Evolutionary conservation across 2,113 vertebrate genomes (phyloP), one percentile per base, ranked within the genome.

Genomic region (Elaphurus davidianus): DNA sequence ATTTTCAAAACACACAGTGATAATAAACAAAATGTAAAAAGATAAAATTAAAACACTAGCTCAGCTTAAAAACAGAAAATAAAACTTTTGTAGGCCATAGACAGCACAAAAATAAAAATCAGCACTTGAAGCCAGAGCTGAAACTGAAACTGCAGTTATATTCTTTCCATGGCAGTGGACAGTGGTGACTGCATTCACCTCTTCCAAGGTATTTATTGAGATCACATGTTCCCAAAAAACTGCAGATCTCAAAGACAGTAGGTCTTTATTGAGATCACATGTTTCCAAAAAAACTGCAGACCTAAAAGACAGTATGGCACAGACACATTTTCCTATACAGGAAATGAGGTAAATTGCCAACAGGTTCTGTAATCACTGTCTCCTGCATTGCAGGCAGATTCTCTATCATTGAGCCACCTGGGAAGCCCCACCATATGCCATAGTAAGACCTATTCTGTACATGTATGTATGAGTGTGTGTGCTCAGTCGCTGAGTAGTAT

Each of bases 301-400:
- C 13, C 6, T 12, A 82, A 23, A 91, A 82, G 8, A 30, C 7
- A 60, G 23, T 15, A 60, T 11, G 21, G n/a, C 9, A 36, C 1
- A 78, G 3, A 33, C 19, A n/a, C 15, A 27, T 74, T 1, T 17
- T 87, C n/a, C 30, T 64, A 19, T 62, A 57, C 27, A 55, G 36
- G 11, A 82, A 50, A 0, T 47, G 47, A 76, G 1, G 14, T 55
- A 64, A 54, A 74, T 30, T 54, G 11, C n/a, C n/a, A 81, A 3
- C 0, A 52, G 59, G 19, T 13, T 78, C 6, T 55, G 21, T 9
- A 60, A 16, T 11, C n/a, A 36, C 64, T 0, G 0, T 25, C 67
- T 74, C 11, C 36, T 74, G 67, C 21, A 74, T 40, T 11, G 0
- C 36, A 74, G 21, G 11, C 0, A 0, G 64, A 67, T 67, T 74